Conservation (phyloP, 2,888 invertebrate species). For the Vanessa cardui region DNA sequence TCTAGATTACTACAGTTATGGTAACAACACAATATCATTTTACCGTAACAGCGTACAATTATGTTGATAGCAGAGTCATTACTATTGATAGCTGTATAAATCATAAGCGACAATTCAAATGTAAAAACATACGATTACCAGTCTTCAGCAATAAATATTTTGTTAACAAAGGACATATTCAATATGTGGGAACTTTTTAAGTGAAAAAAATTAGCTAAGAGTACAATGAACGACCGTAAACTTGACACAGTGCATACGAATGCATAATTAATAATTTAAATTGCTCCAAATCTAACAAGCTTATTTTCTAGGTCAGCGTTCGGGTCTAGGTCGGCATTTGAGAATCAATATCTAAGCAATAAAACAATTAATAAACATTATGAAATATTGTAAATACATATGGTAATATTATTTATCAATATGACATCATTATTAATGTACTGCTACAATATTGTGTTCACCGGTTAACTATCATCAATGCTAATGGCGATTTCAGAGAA, state of each 20-base stretch:
- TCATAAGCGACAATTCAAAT: neutral
- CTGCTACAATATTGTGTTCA: neutral
- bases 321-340: slow-evolving; percentile 12
- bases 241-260: slow-evolving; percentile 49
- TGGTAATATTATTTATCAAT: neutral
- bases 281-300: slow-evolving; percentile 16
- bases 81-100: neutral
- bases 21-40: neutral
- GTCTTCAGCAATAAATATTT: neutral
- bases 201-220: slow-evolving; percentile 17
- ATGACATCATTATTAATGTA: neutral
- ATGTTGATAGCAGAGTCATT: neutral
- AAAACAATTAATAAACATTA: neutral
- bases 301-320: slow-evolving; percentile 15
- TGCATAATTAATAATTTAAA: slow-evolving; percentile 18
- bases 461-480: neutral
- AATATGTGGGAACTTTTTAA: slow-evolving; percentile 9
- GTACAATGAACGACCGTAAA: slow-evolving; percentile 58
- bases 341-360: slow-evolving; percentile 4
- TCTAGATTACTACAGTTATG: neutral
- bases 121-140: neutral
- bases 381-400: neutral
- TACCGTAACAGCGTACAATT: neutral
- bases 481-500: too few relatives aligned
- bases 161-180: slow-evolving; percentile 4